These are phyloP conservation scores for Protobothrops flavoviridis DNA, from an alignment of 2,113 vertebrate species.

Conservation along the genomic window DNA sequence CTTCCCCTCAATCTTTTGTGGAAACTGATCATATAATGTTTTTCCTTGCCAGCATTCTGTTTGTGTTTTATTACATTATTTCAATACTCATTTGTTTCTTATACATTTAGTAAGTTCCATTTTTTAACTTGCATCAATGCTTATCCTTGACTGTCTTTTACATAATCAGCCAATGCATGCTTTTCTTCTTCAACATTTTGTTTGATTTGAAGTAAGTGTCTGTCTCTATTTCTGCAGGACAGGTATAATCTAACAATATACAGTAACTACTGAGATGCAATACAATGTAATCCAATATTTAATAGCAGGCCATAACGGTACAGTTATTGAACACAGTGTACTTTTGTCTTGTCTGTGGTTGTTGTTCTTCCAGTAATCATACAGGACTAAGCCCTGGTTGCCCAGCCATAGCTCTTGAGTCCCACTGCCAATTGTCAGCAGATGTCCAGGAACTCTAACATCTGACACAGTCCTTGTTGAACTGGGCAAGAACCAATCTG, in stretches of 20 bases:
- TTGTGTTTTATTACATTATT: not conserved
- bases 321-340: not conserved
- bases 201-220: not conserved
- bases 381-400: too few species aligned
- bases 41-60: not conserved
- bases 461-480: not conserved
- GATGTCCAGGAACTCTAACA: not conserved
- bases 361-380: not conserved
- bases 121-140: not conserved
- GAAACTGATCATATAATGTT: not conserved
- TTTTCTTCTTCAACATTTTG: not conserved
- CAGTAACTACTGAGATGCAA: not conserved
- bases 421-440: not conserved
- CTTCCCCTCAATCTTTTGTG: not conserved
- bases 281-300: not conserved
- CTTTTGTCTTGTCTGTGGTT: not conserved
- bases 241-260: not conserved
- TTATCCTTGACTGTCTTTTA: not conserved
- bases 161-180: not conserved
- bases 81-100: not conserved
- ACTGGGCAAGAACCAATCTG: not conserved
- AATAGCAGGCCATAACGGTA: not conserved
- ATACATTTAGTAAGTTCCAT: not conserved
- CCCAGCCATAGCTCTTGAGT: not conserved
- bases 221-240: not conserved